These are phyloP conservation scores for Arctopsyche grandis DNA, from an alignment of 1,140 invertebrate species.

Conservation along the genomic window DNA sequence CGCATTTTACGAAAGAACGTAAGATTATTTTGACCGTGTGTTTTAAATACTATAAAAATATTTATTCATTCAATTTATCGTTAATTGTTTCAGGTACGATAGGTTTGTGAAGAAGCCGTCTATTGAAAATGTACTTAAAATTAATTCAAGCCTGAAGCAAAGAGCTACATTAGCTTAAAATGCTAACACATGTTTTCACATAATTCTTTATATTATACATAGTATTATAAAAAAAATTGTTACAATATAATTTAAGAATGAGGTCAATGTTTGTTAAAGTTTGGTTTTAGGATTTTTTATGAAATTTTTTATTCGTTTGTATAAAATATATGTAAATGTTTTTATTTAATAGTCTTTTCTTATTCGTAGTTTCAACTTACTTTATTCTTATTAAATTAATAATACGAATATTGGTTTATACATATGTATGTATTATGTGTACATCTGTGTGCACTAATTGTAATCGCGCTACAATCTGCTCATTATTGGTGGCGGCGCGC, in stretches of 20 bases:
- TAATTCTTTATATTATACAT: no score
- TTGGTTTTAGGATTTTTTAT: no score
- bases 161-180: conserved; percentile 58
- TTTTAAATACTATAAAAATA: conserved; percentile 39
- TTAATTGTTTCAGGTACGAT: conserved; percentile 57
- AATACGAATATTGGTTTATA: neutral
- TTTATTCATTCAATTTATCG: conserved; percentile 36
- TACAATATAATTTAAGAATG: no score
- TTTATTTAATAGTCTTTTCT: neutral
- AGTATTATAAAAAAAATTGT: no score
- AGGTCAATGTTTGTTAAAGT: no score
- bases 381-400: neutral
- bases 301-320: no score
- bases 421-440: conserved; percentile 5
- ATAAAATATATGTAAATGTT: neutral
- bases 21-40: conserved; percentile 55
- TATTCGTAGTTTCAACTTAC: no score
- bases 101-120: conserved; percentile 57
- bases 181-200: no score
- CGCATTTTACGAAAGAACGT: conserved; percentile 73
- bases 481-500: conserved; percentile 48
- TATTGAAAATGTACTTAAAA: neutral
- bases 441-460: conserved; percentile 34
- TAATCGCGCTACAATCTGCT: conserved; percentile 47
- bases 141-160: neutral